Evolutionary conservation across 2,797 vertebrate genomes (phyloP), one percentile per base, ranked within the genome.

Genomic region (Avahi laniger): DNA sequence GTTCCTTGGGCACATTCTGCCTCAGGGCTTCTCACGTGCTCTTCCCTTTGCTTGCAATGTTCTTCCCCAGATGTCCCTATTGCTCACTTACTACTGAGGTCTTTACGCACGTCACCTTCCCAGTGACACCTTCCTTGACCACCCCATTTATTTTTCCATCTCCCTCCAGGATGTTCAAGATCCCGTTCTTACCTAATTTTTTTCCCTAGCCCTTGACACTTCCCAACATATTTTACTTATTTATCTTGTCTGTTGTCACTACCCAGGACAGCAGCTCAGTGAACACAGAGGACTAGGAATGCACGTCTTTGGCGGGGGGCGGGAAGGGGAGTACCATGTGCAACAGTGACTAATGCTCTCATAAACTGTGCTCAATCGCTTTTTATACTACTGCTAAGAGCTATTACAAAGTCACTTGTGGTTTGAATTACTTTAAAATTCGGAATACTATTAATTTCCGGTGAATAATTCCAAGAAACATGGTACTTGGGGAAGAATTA

Each of bases 371-470:
- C 83, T 93, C 50, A 1, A 5, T 14, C 41, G 35, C 89, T 94
- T 73, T 93, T 78, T 48, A 54, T 10, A 43, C 59, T 10, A 5
- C 78, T 90, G 35, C 24, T 80, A 72, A 50, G 17, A 79, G 41
- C 46, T 14, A 46, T 18, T 22, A 22, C 83, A 84, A 96, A 96
- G 89, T 33, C 93, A 76, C 90, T 87, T 63, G 89, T 91, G 95
- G 93, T 89, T 78, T 97, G 67, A 97, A 92, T 61, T 70, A 70
- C 48, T 95, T 91, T 96, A 88, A 94, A 93, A 83, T 85, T 67
- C 76, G n/a, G 83, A 95, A 89, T 83, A 69, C 97, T 95, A 93
- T 59, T 95, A 87, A 92, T 79, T 95, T 96, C 96, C 96, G 90
- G 57, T 94, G 93, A 91, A 91, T 4, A 54, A 93, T 59, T 90